Base-by-base conservation (phyloP, 2,797 vertebrate genomes). In the Myotis planiceps region DNA sequence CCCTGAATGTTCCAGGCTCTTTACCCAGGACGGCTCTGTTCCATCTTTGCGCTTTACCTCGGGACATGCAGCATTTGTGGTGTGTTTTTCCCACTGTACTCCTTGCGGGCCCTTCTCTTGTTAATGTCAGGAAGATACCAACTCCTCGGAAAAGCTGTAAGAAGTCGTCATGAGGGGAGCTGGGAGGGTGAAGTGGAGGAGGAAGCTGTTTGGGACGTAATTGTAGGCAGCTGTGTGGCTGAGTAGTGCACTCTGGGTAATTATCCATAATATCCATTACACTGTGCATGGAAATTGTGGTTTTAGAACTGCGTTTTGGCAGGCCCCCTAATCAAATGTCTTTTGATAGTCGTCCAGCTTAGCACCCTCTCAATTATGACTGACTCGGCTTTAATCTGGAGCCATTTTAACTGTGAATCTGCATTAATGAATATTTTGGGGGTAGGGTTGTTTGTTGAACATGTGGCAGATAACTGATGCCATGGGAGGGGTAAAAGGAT, bases 201-300 rank as follows among this genome's bases (percentile, higher is more conserved):
- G 96, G 98, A 89, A 97, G 98, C 98, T 92, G 97, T 89, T 96
- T 60, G 97, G 96, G 97, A 55, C 94, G 95, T 98, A 98, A 98
- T 98, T 97, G 98, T 95, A 98, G 98, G 97, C 98, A 98, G 98
- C 98, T 99, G 98, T 93, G 88, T 97, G 27, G 6, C 96, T 0
- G 82, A 97, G 97, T 98, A 91, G 97, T 39, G 92, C 97, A 96
- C 81, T 98, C 97, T 98, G 98, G 98, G 98, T 98, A 96, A 98
- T 98, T 98, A 97, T 98, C 98, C 98, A 81, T 97, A 97, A 98
- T 98, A 97, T 97, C 97, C 97, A 96, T 97, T 97, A 97, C 1
- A 47, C 98, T 32, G 19, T 87, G 97, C 97, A 86, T 98, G 98
- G 98, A 98, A 98, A 98, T 97, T 97, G 98, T 96, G 97, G 94